A percentile compares a stretch with the other conserved stretches of the same genome.
Conservation (phyloP, 2,113 vertebrate genomes). For the Hydrolagus affinis region DNA sequence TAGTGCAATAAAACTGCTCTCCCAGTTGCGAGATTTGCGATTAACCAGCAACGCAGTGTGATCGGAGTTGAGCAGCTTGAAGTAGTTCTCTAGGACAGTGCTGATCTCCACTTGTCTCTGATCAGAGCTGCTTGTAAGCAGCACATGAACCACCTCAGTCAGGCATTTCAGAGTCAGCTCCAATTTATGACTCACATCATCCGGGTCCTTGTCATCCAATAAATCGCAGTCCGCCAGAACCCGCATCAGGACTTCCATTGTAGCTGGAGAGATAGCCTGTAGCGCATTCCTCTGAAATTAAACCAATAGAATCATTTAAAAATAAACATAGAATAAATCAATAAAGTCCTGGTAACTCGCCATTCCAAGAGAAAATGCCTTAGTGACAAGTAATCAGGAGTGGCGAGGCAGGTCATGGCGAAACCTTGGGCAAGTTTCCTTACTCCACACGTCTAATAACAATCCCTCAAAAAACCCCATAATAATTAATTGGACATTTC, state of each 20-base stretch:
- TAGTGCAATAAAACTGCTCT: constrained; percentile 78
- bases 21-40: constrained; percentile 71
- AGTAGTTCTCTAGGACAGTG: constrained; percentile 88
- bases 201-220: constrained; percentile 67
- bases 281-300: constrained; percentile 78
- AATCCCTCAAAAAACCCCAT: no score
- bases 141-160: constrained; percentile 86
- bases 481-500: no score
- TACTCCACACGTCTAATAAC: no score
- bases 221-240: constrained; percentile 78
- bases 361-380: no score
- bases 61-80: constrained; percentile 93
- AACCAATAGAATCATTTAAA: not conserved
- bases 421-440: no score
- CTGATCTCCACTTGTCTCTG: constrained; percentile 92
- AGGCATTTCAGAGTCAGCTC: constrained; percentile 85
- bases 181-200: constrained; percentile 74
- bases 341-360: no score
- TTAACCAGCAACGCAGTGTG: constrained; percentile 66
- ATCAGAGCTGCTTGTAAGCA: constrained; percentile 88
- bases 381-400: no score
- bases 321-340: not conserved
- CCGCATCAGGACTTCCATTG: constrained; percentile 91
- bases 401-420: no score
- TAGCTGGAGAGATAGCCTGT: constrained; percentile 90